Conservation (phyloP, 2,113 vertebrate genomes). For the Stomatorhinus ivindoensis region DNA sequence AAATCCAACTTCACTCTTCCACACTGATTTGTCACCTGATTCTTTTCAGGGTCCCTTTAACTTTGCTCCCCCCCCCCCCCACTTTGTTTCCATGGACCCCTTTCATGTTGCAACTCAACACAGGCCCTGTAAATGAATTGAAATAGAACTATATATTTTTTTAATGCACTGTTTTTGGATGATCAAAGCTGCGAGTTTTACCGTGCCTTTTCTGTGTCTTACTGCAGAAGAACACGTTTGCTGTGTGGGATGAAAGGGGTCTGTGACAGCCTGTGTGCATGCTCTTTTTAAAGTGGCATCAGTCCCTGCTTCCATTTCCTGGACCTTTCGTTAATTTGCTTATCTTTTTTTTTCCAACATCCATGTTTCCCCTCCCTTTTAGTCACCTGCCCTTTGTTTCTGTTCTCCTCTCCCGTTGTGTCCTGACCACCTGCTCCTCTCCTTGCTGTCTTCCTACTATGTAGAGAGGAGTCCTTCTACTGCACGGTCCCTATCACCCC, state of each 20-base stretch:
- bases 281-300: neutral
- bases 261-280: neutral
- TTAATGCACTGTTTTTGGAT: neutral
- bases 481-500: constrained; percentile 84
- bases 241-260: neutral
- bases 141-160: neutral
- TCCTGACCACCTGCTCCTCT: constrained; percentile 34
- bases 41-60: neutral
- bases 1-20: neutral
- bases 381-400: constrained; percentile 39
- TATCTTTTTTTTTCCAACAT: constrained; percentile 26
- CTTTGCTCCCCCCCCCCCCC: neutral
- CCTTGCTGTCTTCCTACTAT: constrained; percentile 48
- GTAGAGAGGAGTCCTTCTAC: constrained; percentile 83
- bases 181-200: neutral
- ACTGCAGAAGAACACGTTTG: neutral
- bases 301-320: neutral
- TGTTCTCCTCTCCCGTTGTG: constrained; percentile 39
- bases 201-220: neutral
- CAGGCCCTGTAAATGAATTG: neutral
- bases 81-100: neutral
- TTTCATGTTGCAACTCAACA: neutral
- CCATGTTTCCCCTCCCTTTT: constrained; percentile 30
- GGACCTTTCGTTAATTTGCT: constrained; percentile 21
- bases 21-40: neutral